Percentiles rank a stretch among this genome's conserved stretches.
phyloP scores from a whole-genome alignment of 1,140 invertebrate genomes.

The Drosophila sturtevanti region DNA sequence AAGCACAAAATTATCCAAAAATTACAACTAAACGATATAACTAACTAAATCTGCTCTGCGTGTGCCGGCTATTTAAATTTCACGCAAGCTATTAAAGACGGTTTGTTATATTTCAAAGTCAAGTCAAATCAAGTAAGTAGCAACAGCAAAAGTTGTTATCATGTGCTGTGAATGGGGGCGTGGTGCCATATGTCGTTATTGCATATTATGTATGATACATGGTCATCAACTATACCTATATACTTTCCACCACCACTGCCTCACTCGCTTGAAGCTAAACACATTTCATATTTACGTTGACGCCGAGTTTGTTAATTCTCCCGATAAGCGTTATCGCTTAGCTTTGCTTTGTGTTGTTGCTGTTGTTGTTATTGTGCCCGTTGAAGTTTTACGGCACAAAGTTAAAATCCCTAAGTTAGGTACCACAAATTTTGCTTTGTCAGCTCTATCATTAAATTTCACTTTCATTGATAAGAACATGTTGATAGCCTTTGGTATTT shows the following conservation, averaged over 20 bases:
- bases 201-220: constrained; percentile 34
- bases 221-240: background rate
- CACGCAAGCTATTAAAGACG: background rate
- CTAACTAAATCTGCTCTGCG: background rate
- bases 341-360: background rate
- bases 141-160: constrained; percentile 4
- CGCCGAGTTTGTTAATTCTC: constrained; percentile 31
- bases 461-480: constrained; percentile 47
- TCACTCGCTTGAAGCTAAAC: background rate
- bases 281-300: constrained; percentile 5
- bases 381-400: constrained; percentile 27
- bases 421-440: constrained; percentile 28
- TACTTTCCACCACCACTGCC: background rate
- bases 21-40: background rate
- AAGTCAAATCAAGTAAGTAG: constrained; percentile 2
- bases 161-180: constrained; percentile 31
- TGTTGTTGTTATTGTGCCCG: constrained; percentile 14
- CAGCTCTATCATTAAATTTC: constrained; percentile 24
- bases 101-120: background rate
- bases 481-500: constrained; percentile 42
- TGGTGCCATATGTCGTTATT: constrained; percentile 28
- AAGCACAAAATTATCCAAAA: constrained; percentile 49
- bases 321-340: constrained; percentile 56
- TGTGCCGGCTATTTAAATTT: background rate
- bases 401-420: constrained; percentile 38